Conservation (phyloP, 2,797 vertebrate species). For the Chiloscyllium punctatum region DNA sequence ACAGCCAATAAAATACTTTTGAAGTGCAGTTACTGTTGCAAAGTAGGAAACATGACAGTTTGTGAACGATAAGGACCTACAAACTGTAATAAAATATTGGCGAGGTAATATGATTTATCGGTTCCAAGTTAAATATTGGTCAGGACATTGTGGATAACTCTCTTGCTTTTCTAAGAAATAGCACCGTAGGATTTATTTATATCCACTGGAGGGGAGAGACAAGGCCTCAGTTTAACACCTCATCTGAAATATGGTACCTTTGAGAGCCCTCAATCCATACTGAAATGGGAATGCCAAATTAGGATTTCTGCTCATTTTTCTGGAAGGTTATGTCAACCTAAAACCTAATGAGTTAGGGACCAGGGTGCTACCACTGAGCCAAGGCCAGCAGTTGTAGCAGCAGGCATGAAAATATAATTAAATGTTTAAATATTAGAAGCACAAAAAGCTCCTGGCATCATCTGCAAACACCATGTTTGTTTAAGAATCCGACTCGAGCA, state of each 20-base stretch:
- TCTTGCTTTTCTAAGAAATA: not conserved
- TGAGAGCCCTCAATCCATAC: not conserved
- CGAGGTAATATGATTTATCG: not conserved
- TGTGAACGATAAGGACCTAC: not conserved
- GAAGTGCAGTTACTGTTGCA: not conserved
- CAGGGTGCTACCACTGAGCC: not conserved
- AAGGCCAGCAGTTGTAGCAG: not conserved
- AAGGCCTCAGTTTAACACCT: not conserved
- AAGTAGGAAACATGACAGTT: not conserved
- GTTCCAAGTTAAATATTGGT: not conserved
- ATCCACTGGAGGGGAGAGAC: not conserved
- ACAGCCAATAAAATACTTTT: not conserved
- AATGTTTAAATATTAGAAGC: not conserved
- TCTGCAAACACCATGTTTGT: not conserved
- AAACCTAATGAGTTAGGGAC: not conserved
- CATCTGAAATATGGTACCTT: not conserved
- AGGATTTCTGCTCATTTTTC: not conserved
- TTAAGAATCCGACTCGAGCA: not conserved
- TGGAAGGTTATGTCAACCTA: not conserved
- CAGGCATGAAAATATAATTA: not conserved
- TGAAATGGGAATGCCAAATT: not conserved
- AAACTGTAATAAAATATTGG: not conserved
- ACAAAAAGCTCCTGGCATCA: not conserved
- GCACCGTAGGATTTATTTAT: not conserved
- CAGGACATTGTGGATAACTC: not conserved